Evolutionary conservation across 2,888 invertebrate species (phyloP), one percentile per base, ranked within the genome.

Genomic region (Hypomecis atomaria): DNA sequence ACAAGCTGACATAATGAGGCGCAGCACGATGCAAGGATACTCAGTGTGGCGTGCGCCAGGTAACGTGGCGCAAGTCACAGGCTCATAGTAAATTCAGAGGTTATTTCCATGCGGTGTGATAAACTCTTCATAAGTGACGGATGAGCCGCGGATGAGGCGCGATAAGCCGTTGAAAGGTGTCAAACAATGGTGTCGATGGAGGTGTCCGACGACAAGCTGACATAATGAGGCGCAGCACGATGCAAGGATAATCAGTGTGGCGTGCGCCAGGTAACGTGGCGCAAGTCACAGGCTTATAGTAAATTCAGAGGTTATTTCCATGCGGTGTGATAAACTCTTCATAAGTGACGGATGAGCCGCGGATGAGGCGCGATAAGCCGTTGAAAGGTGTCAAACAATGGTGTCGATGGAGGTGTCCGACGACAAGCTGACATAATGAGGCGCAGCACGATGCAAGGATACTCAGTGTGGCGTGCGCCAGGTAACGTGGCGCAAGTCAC

Each of bases 371-470:
- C 49, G 69, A 62, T 72, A 63, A 72, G 60, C 68, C 52, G 61
- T 8, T 69, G 67, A 70, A 71, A 71, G 71, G 71, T 69, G 71
- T 67, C 64, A 67, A 65, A 70, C 65, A 71, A 69, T 64, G 60
- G 62, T 62, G 59, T 58, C 54, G 58, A 50, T 62, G 53, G 62
- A 65, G 50, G 47, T 36, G 13, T 52, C 47, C 40, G 57, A 48
- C 23, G 23, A 23, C 23, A 23, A 23, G 23, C 59, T 38, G 6
- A 43, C 44, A 50, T 55, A 54, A 63, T 63, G 63, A 63, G 50
- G 58, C 49, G 55, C 10, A 50, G 56, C 42, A 8, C 11, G 58
- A 48, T 60, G 60, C 37, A 45, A 55, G 44, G 38, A 56, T 54
- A 56, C 52, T 53, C 45, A 40, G 42, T 50, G 57, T 60, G 49